phyloP scores from a whole-genome alignment of 2,113 vertebrate genomes.

The Lophochroa leadbeateri region DNA sequence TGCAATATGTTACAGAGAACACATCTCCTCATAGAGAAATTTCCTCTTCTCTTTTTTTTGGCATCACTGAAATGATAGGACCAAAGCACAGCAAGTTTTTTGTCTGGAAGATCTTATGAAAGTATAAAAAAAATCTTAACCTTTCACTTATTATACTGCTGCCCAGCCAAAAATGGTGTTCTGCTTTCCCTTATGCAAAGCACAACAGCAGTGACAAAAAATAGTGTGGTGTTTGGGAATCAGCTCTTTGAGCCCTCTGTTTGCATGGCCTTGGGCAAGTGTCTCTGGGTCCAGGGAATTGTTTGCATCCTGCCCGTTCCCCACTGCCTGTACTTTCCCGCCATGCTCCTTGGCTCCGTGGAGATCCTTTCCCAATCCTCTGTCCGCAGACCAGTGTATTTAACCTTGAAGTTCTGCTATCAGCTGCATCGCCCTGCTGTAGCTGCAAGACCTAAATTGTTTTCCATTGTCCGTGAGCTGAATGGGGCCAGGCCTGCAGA shows the following conservation, averaged over 20 bases:
- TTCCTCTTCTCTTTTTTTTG: background rate
- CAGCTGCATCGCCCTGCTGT: conserved; percentile 36
- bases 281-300: background rate
- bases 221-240: background rate
- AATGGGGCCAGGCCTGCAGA: conserved; percentile 35
- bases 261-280: background rate
- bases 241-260: background rate
- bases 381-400: background rate
- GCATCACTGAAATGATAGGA: background rate
- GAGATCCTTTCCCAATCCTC: background rate
- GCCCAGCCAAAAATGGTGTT: background rate
- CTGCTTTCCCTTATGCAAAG: background rate
- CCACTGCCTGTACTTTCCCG: background rate
- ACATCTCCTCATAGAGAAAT: background rate
- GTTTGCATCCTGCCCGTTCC: background rate
- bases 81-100: background rate
- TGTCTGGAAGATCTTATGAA: background rate
- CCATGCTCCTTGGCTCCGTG: background rate
- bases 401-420: conserved; percentile 68
- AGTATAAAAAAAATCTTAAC: background rate
- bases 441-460: conserved; percentile 47
- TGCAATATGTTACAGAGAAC: background rate
- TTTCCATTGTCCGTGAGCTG: conserved; percentile 55
- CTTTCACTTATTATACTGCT: background rate
- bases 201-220: background rate